These are phyloP conservation scores for Gambelia wislizenii DNA, from an alignment of 2,797 vertebrate genomes.

Conservation along the genomic window DNA sequence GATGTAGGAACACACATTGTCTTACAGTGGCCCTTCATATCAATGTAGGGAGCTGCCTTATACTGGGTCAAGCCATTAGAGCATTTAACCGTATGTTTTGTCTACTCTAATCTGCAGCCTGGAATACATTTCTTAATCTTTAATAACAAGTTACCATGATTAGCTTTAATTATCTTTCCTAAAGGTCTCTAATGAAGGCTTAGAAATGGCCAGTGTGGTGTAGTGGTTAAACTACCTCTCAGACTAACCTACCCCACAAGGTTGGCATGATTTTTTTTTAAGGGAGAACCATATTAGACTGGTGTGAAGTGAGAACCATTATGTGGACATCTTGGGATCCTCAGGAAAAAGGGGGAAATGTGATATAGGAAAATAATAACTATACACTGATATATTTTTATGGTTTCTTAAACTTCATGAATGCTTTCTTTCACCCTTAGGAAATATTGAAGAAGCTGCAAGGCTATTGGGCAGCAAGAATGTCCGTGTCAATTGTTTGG, in stretches of 20 bases:
- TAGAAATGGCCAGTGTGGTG: not conserved
- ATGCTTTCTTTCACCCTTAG: slow-evolving; percentile 72
- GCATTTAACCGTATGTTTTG: not conserved
- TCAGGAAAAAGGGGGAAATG: not conserved
- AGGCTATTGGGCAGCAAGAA: slow-evolving; percentile 93
- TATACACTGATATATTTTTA: not conserved
- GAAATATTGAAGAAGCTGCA: slow-evolving; percentile 91
- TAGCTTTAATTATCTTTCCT: not conserved
- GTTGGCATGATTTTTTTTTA: not conserved
- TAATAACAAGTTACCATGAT: not conserved
- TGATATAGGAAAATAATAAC: not conserved
- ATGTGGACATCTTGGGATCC: not conserved
- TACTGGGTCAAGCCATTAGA: too few relatives aligned
- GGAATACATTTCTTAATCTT: not conserved
- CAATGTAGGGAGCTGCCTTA: not conserved
- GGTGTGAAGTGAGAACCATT: not conserved
- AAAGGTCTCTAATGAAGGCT: not conserved
- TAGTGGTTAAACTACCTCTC: not conserved
- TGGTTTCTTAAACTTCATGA: not conserved
- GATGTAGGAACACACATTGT: not conserved
- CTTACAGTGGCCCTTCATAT: not conserved
- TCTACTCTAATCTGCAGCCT: not conserved
- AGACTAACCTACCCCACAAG: not conserved
- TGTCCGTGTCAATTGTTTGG: slow-evolving; percentile 95
- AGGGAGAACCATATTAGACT: not conserved